Evolutionary conservation across 2,888 invertebrate genomes (phyloP).

Genomic region (Drosophila antonietae): DNA sequence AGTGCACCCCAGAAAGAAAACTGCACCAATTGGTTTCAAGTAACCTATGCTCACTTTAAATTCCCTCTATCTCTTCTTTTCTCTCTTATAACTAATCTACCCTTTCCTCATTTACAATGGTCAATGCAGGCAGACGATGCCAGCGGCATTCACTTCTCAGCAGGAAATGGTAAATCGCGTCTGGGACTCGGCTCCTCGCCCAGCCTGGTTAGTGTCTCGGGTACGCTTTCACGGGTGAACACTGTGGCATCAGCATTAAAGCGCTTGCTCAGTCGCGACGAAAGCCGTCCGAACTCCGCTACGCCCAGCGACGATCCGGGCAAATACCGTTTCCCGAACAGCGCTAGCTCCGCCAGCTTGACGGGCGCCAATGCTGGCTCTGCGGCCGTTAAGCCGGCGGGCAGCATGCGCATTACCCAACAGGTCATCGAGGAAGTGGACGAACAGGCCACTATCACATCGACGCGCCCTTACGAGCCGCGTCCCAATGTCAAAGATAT

Average conservation of each 20-base stretch:
- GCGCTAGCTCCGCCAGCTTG: slow-evolving; percentile 83
- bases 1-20: slow-evolving; percentile 45
- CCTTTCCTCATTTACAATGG: not conserved
- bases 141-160: slow-evolving; percentile 91
- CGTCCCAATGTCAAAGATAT: slow-evolving; percentile 88
- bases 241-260: slow-evolving; percentile 92
- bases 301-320: slow-evolving; percentile 82
- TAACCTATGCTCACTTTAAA: slow-evolving; percentile 57
- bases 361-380: slow-evolving; percentile 49
- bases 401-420: slow-evolving; percentile 88
- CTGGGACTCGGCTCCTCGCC: slow-evolving; percentile 85
- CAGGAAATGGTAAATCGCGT: slow-evolving; percentile 86
- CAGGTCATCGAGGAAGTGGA: slow-evolving; percentile 92
- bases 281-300: slow-evolving; percentile 85
- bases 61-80: not conserved
- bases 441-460: slow-evolving; percentile 92
- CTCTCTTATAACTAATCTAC: slow-evolving; percentile 9
- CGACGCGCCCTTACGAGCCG: slow-evolving; percentile 86
- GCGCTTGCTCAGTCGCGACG: slow-evolving; percentile 91
- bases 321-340: slow-evolving; percentile 83
- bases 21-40: slow-evolving; percentile 58
- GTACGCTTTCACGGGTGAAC: slow-evolving; percentile 89
- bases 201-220: slow-evolving; percentile 84
- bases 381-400: slow-evolving; percentile 68
- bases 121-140: slow-evolving; percentile 87